Base-by-base conservation (phyloP, 1,140 invertebrate species). In the Drosophila murphyi region DNA sequence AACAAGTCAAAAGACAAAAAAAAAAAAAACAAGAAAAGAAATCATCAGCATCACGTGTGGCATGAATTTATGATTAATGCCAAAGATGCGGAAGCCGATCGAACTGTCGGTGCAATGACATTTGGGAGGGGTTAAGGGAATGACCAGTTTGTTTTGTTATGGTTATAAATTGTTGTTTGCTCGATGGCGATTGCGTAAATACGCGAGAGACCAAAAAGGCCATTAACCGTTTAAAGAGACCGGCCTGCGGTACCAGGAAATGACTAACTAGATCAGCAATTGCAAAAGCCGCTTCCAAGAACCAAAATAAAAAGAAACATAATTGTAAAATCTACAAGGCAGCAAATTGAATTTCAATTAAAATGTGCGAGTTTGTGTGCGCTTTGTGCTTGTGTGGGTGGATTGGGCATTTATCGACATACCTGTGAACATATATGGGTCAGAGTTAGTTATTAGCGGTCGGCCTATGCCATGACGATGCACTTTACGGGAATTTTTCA, bases 381-480 rank as follows among this genome's bases (percentile, higher is more conserved):
- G 20, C 20, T 20, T 20, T 68, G 41, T 39, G 10, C 5, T 1
- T 55, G 50, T 37, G 32, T 67, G 39, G 29, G 64, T 63, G 60
- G 29, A 48, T 12, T 20, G 10, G 7, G 12, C 29, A 20, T 20
- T 20, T 20, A 2, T 20, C 20, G 20, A 54, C 31, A 64, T 6
- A 31, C 28, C 20, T 28, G 7, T 3, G 3, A 59, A 52, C 48
- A n/a, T 47, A 51, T 74, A 8, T 87, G 69, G 82, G 83, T 76
- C 82, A 87, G 80, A 65, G 79, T 88, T 87, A 87, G 83, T 83
- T 87, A 83, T 77, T 87, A 72, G 82, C 79, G 70, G 65, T 78
- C 52, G 71, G 82, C 55, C 51, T 61, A 32, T 72, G 82, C 79
- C 83, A 88, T 87, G 82, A 87, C 83, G 67, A 62, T 63, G 73